Conservation (phyloP, 2,113 vertebrate genomes). For the Oxyruncus cristatus region DNA sequence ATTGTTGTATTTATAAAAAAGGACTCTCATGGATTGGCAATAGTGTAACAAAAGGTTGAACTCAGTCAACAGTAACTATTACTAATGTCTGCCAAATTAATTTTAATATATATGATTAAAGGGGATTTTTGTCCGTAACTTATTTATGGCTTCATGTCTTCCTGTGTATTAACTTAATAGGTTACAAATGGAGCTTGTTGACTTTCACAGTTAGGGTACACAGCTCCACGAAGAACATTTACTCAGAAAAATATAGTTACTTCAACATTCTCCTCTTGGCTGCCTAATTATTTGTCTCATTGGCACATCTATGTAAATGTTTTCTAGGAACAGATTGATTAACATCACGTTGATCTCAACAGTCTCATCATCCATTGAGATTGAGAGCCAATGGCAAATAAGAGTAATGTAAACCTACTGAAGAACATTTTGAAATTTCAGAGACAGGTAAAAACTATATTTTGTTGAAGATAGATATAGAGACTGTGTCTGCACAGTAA, state of each 20-base stretch:
- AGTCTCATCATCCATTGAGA: neutral
- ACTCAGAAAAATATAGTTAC: neutral
- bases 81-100: neutral
- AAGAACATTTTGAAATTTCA: neutral
- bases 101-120: neutral
- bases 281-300: neutral
- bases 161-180: neutral
- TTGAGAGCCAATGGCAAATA: neutral
- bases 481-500: neutral
- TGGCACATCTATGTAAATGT: neutral
- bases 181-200: neutral
- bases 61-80: neutral
- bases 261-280: neutral
- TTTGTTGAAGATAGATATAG: neutral
- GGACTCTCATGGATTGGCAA: neutral
- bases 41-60: neutral
- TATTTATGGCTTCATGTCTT: neutral
- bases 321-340: neutral
- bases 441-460: neutral
- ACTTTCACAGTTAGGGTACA: neutral
- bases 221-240: neutral
- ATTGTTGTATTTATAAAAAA: neutral
- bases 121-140: neutral
- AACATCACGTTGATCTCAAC: neutral
- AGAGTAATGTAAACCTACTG: neutral